phyloP scores from a whole-genome alignment of 2,797 vertebrate species.

The Peromyscus nudipes region DNA sequence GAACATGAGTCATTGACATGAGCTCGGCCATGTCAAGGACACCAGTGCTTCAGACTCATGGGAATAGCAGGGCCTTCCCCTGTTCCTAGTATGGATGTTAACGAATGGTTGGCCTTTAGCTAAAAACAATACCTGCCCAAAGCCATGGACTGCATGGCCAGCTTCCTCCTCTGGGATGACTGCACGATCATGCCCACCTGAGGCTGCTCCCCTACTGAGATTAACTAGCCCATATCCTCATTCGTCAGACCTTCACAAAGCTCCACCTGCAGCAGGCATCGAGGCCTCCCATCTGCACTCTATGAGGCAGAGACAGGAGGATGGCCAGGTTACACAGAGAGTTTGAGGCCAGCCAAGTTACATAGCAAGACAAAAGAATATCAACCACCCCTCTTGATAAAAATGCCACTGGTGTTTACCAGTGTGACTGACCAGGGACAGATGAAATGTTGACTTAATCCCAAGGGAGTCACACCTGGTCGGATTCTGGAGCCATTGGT shows the following conservation, averaged over 20 bases:
- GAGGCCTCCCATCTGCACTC: too few relatives aligned
- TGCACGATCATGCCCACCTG: background rate
- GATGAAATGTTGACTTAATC: background rate
- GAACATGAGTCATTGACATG: background rate
- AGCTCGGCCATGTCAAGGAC: background rate
- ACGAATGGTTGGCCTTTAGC: background rate
- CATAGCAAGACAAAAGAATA: background rate
- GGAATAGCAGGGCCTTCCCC: background rate
- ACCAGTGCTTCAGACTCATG: background rate
- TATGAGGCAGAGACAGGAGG: background rate
- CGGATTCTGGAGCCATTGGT: background rate
- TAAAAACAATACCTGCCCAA: background rate
- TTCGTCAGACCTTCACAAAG: background rate
- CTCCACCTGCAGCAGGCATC: background rate
- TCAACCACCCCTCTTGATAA: background rate
- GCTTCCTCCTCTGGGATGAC: background rate
- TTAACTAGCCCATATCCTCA: background rate
- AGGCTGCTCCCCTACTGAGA: background rate
- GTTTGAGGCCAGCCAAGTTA: background rate
- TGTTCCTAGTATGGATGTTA: background rate
- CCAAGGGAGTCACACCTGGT: accelerated
- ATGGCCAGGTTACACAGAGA: background rate
- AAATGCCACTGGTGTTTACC: background rate
- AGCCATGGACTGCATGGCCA: background rate
- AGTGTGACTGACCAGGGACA: background rate